A percentile compares a stretch with the other conserved stretches of the same genome.
phyloP scores from a whole-genome alignment of 1,140 invertebrate genomes.

The Hesperophylax magnus region DNA sequence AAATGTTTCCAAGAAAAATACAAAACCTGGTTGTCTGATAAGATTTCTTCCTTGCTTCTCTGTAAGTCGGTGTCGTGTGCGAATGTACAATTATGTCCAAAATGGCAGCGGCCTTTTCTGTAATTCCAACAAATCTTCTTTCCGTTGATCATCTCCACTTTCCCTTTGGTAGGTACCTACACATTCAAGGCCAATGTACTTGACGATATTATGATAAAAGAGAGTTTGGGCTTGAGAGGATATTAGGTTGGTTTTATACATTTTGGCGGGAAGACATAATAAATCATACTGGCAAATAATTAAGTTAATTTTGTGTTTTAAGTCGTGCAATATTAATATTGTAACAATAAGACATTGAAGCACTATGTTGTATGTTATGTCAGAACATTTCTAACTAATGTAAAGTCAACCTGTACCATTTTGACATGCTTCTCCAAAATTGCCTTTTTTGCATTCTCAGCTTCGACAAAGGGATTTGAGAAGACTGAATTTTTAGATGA shows the following conservation, averaged over 20 bases:
- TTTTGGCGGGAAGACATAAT: too few relatives aligned
- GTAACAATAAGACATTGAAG: too few relatives aligned
- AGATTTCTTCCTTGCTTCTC: conserved; percentile 71
- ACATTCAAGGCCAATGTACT: conserved; percentile 71
- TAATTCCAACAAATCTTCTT: conserved; percentile 96
- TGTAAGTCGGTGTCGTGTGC: conserved; percentile 91
- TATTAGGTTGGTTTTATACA: too few relatives aligned
- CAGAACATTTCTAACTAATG: conserved; percentile 18
- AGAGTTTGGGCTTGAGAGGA: conserved; percentile 27
- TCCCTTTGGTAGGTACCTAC: conserved; percentile 77
- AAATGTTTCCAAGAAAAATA: too few relatives aligned
- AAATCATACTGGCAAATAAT: too few relatives aligned
- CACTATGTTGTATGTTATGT: too few relatives aligned
- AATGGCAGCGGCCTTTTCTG: conserved; percentile 89
- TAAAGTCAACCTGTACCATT: conserved; percentile 77
- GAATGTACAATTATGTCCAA: conserved; percentile 93
- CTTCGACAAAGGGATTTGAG: conserved; percentile 90
- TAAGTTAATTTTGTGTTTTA: too few relatives aligned
- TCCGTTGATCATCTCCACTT: conserved; percentile 85
- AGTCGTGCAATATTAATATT: too few relatives aligned
- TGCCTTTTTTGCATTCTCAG: conserved; percentile 88
- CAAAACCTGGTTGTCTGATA: conserved; percentile 69
- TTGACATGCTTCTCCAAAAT: conserved; percentile 95
- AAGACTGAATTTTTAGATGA: conserved; percentile 77
- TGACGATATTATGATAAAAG: conserved; percentile 64